Evolutionary conservation across 2,888 invertebrate genomes (phyloP), one percentile per base, ranked within the genome.

Genomic region (Pheosia gnoma): DNA sequence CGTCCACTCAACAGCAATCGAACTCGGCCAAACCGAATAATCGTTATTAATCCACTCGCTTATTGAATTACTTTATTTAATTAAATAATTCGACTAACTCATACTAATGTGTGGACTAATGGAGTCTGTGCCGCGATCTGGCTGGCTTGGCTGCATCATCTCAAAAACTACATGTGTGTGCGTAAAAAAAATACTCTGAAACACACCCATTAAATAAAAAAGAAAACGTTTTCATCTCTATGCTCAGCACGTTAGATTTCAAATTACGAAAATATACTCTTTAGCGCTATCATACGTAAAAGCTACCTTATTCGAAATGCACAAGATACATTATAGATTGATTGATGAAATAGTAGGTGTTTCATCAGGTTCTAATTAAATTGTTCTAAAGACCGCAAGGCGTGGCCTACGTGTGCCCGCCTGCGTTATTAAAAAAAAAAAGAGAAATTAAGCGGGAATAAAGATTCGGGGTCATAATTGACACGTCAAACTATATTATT

Each of bases 61-160:
- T 93, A 93, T 93, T 93, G 85, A 91, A 93, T 93, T 93, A 93
- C 91, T 89, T 88, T 87, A 88, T 87, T 81, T 91, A 93, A 93
- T 93, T 93, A 87, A 87, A 91, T 92, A 91, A 93, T 92, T 91
- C 87, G 85, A 89, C 92, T 93, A 93, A 93, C 91, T 90, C 88
- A 80, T 76, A 68, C 86, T 93, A 93, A 93, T 93, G 93, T 92
- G 91, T 81, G 93, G 91, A 93, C 93, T 91, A 93, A 93, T 93
- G 92, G 90, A 90, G 85, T 88, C 77, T 81, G 85, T 90, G 81
- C 86, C 76, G 81, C 72, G 91, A 87, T 92, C 92, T 93, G 93
- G 92, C 93, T 91, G 75, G 8, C 77, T 78, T 75, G 68, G 79
- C 76, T 76, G 81, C 79, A 76, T 79, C 80, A 77, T 76, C 81